Evolutionary conservation across 2,113 vertebrate species (phyloP), one percentile per base, ranked within the genome.

Genomic region (Tamias sibiricus): DNA sequence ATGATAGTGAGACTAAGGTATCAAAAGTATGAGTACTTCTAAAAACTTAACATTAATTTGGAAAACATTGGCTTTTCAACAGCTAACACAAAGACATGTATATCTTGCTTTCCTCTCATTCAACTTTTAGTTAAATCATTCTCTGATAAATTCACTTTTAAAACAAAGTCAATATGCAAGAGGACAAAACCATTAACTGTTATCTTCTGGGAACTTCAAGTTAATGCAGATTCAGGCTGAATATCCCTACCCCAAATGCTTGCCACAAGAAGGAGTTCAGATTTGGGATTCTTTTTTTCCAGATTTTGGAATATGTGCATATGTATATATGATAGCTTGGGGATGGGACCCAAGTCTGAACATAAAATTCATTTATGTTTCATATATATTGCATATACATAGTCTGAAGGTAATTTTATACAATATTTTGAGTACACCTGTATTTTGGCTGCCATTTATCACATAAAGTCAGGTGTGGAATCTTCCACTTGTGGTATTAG

Each of bases 41-140:
- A 85, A 87, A 91, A 49, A 64, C 32, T 77, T 47, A 69, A 90
- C 6, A 76, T 44, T 49, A 52, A 37, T 64, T 90, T 75, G 35
- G 28, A 77, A 96, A 80, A 82, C 62, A 90, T 3, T 44, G 66
- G 52, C 19, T 82, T 94, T 96, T 88, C 49, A 90, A 84, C 44
- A 95, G 52, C 42, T 90, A 88, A 64, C 52, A 64, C 0, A 6
- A 54, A 94, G 47, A 13, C n/a, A 75, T 8, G 6, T 14, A 42
- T 16, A n/a, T 42, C 81, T 75, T 90, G 42, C 24, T 79, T 88
- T 93, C 71, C 85, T 83, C 88, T 95, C 47, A 68, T 2, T 84
- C 19, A 12, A 44, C 64, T 93, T 86, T 80, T 42, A 49, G 79
- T 86, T 74, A 88, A 87, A 80, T 75, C 6, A 47, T 54, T 69